Conservation (phyloP, 2,113 vertebrate species). For the Passer montanus region DNA sequence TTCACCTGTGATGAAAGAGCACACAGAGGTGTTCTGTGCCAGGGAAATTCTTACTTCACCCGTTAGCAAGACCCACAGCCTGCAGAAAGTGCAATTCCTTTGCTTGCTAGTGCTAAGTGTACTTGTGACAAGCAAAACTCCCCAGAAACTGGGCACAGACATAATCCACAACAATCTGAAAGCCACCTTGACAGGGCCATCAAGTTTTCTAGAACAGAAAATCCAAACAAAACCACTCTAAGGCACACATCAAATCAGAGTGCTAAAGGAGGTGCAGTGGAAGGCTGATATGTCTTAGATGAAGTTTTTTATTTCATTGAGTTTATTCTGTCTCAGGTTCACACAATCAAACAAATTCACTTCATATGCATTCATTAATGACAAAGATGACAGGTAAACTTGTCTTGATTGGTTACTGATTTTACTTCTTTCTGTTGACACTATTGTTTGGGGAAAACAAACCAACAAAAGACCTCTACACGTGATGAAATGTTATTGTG, state of each 20-base stretch:
- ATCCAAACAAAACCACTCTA: background rate
- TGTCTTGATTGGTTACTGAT: conserved; percentile 62
- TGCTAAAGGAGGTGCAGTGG: conserved; percentile 9
- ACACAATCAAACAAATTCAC: conserved; percentile 27
- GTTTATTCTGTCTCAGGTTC: conserved; percentile 59
- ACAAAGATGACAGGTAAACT: conserved; percentile 48
- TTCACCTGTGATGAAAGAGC: background rate
- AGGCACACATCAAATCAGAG: conserved; percentile 38
- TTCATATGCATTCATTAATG: conserved; percentile 58
- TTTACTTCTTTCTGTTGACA: conserved; percentile 59
- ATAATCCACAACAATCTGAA: conserved; percentile 20
- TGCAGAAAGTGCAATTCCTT: background rate
- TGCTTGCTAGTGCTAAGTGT: background rate
- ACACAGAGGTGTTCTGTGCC: background rate
- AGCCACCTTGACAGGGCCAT: conserved; percentile 6
- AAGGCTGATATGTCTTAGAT: conserved; percentile 6
- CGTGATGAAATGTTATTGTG: conserved; percentile 45
- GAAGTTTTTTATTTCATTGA: conserved; percentile 29
- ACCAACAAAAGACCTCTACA: conserved; percentile 33
- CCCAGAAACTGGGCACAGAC: background rate
- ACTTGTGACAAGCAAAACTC: conserved; percentile 34
- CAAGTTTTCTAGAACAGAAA: conserved; percentile 31
- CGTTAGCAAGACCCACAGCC: conserved; percentile 7
- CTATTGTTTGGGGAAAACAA: conserved; percentile 41
- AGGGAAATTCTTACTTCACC: background rate